Base-by-base conservation (phyloP, 2,797 vertebrate genomes). In the Labroides dimidiatus region DNA sequence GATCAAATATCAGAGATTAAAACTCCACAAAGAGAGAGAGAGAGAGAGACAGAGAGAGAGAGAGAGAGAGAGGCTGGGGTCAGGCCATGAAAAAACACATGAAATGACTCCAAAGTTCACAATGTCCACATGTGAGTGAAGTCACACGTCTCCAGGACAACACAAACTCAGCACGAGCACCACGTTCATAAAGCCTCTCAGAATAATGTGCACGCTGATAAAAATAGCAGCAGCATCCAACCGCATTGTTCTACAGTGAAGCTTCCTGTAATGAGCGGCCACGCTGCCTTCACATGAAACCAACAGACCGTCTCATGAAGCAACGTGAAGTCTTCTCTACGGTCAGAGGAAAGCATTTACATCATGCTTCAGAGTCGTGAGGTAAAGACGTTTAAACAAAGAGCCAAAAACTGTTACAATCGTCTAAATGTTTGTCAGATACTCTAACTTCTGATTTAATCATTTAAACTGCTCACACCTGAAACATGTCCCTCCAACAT, bases 1-100 rank as follows among this genome's bases (percentile, higher is more conserved):
- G 60, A 78, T 82, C 67, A 69, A 20, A 61, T 61, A 68, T 14
- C 80, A 44, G 53, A 33, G 53, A 52, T 70, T 57, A 57, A 47
- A 63, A 52, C 43, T 6, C n/a, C 43, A 45, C 21, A 24, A 15
- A 30, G 51, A 6, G 5, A 33, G 30, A 33, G 27, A 27, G 27
- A 27, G 3, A 27, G 27, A 27, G 27, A 27, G 27, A 41, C 1
- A 16, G 13, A n/a, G n/a, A n/a, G n/a, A n/a, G n/a, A 30, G 51
- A 6, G 5, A 33, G 30, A 33, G 41, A 17, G 47, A 2, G 17
- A 21, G 20, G n/a, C 20, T 36, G 4, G 36, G 1, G 9, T 10
- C 57, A n/a, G n/a, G n/a, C n/a, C n/a, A n/a, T n/a, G 19, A 41
- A 10, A 23, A 43, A 54, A 64, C 19, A 54, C 24, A 21, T 23